Base-by-base conservation (phyloP, 2,888 invertebrate genomes). In the Cremastinae sp. region DNA sequence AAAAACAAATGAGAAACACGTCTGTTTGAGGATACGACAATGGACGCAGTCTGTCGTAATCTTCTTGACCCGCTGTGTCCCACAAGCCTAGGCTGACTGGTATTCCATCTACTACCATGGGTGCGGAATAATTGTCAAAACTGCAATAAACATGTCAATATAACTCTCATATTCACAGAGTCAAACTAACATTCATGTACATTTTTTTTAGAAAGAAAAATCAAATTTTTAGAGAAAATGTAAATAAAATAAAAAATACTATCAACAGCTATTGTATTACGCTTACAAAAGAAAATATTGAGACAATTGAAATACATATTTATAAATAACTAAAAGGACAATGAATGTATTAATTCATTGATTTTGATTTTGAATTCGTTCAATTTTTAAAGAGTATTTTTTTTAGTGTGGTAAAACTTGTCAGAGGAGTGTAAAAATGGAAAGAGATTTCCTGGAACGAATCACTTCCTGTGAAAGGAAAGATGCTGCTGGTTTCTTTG, bases 1-100 rank as follows among this genome's bases (percentile, higher is more conserved):
- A 98, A 92, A 98, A 99, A 93, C 99, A 99, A 91, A 99, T 97
- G 86, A 99, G 94, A 92, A 99, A 99, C 80, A 99, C 99, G 91
- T 99, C 99, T 81, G 99, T 99, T 93, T 98, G 98, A 87, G 99
- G 98, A 91, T 99, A 99, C 83, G 98, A 98, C 79, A 99, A 92
- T 47, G 99, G 98, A 84, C 98, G 93, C 81, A 99, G 92, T 90
- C 98, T 93, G 90, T 99, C 98, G 89, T 99, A 99, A 90, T 98
- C 98, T 91, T 98, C 98, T 91, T 99, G 98, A 14, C 97, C 97
- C 12, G 98, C 98, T 74, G 98, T 99, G 91, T 99, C 99, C 99
- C 99, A 99, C 59, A 99, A 91, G 12, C 98, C 98, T 83, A 99
- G 91, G 84, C 97, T 98, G 10, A 99, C 98, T 79, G 98, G 97